Evolutionary conservation across 2,888 invertebrate genomes (phyloP).

Genomic region (Brachyopa scutellaris): DNA sequence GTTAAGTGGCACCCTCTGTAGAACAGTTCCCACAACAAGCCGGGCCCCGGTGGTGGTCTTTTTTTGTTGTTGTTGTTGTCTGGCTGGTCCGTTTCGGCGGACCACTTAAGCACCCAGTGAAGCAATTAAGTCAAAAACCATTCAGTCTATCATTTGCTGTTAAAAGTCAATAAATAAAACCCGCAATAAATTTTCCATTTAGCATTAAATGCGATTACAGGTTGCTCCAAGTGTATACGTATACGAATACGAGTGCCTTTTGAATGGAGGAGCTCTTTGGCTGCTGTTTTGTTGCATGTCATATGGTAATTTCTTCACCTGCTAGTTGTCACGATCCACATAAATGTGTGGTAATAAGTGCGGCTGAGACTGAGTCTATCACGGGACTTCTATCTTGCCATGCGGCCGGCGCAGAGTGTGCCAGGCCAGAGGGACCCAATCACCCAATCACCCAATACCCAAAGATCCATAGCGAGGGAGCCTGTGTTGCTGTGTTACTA

Average conservation of each 20-base stretch:
- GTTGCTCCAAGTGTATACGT: slow-evolving; percentile 44
- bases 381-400: slow-evolving; percentile 65
- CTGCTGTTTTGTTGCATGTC: slow-evolving; percentile 69
- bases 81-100: slow-evolving; percentile 51
- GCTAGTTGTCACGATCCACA: slow-evolving; percentile 72
- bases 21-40: slow-evolving; percentile 52
- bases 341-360: slow-evolving; percentile 73
- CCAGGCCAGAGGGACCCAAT: slow-evolving; percentile 16
- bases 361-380: slow-evolving; percentile 71
- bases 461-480: slow-evolving; percentile 17
- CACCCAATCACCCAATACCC: too few relatives aligned
- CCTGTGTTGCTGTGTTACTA: not conserved
- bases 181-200: slow-evolving; percentile 73
- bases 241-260: slow-evolving; percentile 29
- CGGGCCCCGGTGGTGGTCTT: slow-evolving; percentile 44
- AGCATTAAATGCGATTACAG: slow-evolving; percentile 72
- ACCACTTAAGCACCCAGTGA: slow-evolving; percentile 71
- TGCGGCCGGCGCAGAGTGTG: slow-evolving; percentile 46
- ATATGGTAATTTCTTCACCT: slow-evolving; percentile 73
- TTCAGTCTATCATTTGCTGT: slow-evolving; percentile 73
- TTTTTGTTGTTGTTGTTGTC: slow-evolving; percentile 9
- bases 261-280: slow-evolving; percentile 50
- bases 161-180: slow-evolving; percentile 73
- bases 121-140: slow-evolving; percentile 73
- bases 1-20: slow-evolving; percentile 62